Percentiles rank a stretch among this genome's conserved stretches.
These are phyloP conservation scores for Danionella dracula DNA, from an alignment of 2,797 vertebrate species.

Conservation along the genomic window DNA sequence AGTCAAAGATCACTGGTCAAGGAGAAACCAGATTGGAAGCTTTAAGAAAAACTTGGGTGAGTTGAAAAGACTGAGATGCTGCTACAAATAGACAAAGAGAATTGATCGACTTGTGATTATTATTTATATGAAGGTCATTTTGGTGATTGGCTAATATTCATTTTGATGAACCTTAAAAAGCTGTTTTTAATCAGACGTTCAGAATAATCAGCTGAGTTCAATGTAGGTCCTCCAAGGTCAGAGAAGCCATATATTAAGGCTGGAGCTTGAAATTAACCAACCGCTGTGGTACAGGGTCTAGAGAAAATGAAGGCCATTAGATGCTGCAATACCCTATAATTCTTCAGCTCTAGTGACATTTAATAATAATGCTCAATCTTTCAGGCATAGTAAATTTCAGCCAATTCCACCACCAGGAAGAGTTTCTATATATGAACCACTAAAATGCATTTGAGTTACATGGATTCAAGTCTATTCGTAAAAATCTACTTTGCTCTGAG, in stretches of 20 bases:
- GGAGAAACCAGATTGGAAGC: constrained; percentile 28
- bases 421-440: neutral
- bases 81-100: too few species aligned
- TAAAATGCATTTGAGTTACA: neutral
- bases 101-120: too few species aligned
- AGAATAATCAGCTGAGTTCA: neutral
- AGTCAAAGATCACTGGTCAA: constrained; percentile 39
- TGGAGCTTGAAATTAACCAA: neutral
- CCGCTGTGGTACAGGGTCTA: neutral
- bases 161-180: too few species aligned
- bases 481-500: too few species aligned
- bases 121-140: too few species aligned
- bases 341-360: neutral
- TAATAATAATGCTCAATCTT: neutral
- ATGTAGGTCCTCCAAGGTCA: neutral
- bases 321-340: neutral
- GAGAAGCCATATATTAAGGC: neutral
- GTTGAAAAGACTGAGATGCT: too few species aligned
- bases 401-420: neutral
- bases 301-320: neutral
- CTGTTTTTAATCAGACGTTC: too few species aligned
- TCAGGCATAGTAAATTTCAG: neutral
- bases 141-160: too few species aligned
- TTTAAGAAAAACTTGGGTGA: too few species aligned
- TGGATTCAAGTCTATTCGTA: too few species aligned